These are phyloP conservation scores for Synchiropus splendidus DNA, from an alignment of 2,113 vertebrate species.

Conservation along the genomic window DNA sequence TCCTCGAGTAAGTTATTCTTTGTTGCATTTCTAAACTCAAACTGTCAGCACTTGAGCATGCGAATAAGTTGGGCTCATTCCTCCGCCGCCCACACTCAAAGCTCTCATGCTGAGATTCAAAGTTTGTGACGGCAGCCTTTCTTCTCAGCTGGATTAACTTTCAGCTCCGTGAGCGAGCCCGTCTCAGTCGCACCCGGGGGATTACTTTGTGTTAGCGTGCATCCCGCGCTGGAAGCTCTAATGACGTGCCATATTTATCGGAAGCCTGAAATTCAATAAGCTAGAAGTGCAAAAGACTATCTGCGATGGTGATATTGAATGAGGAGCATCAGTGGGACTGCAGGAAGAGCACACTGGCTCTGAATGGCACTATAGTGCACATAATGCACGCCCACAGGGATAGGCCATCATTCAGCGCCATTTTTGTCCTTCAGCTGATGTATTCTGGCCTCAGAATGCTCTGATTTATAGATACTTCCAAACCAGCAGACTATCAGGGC, in stretches of 20 bases:
- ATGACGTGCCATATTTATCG: slow-evolving; percentile 31
- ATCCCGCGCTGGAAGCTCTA: slow-evolving; percentile 23
- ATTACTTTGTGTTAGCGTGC: slow-evolving; percentile 28
- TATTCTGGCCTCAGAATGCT: slow-evolving; percentile 35
- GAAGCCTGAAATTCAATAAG: slow-evolving; percentile 45
- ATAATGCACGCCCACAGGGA: slow-evolving; percentile 32
- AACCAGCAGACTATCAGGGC: slow-evolving; percentile 23
- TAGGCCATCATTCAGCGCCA: slow-evolving; percentile 28
- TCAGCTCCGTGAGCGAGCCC: slow-evolving; percentile 18
- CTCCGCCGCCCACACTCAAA: slow-evolving; percentile 10
- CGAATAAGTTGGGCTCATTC: slow-evolving; percentile 13
- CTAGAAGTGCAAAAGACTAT: slow-evolving; percentile 40
- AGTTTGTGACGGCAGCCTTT: slow-evolving; percentile 23
- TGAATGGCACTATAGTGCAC: slow-evolving; percentile 25
- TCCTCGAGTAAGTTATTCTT: background rate
- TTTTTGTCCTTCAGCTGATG: slow-evolving; percentile 41
- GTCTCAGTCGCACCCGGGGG: slow-evolving; percentile 25
- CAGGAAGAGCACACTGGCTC: slow-evolving; percentile 20
- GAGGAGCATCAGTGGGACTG: slow-evolving; percentile 26
- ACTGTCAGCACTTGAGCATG: slow-evolving; percentile 2
- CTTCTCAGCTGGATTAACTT: slow-evolving; percentile 28
- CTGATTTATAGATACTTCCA: slow-evolving; percentile 45
- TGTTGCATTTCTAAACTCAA: background rate
- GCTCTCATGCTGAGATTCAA: slow-evolving; percentile 16
- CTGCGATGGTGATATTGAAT: slow-evolving; percentile 40